These are phyloP conservation scores for Amphiprion percula DNA, from an alignment of 2,113 vertebrate genomes.

Conservation along the genomic window DNA sequence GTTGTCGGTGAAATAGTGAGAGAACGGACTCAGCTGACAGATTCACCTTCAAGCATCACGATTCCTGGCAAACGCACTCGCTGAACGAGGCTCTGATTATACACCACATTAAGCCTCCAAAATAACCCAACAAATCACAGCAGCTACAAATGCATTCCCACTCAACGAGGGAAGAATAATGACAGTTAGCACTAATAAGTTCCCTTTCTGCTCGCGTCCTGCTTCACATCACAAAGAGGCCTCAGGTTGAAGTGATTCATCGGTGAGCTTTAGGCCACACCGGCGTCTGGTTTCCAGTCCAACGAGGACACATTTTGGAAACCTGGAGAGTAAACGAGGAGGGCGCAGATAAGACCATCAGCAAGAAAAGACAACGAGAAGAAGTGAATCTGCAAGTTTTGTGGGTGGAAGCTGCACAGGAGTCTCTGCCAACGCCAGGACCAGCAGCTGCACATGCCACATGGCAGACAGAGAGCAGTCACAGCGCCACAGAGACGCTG, in stretches of 20 bases:
- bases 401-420: slow-evolving; percentile 12
- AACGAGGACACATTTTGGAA: slow-evolving; percentile 8
- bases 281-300: not conserved
- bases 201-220: slow-evolving; percentile 23
- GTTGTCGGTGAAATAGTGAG: slow-evolving; percentile 54
- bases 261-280: not conserved
- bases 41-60: slow-evolving; percentile 36
- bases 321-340: not conserved
- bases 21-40: not conserved
- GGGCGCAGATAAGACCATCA: not conserved
- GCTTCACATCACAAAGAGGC: slow-evolving; percentile 45
- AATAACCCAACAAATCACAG: slow-evolving; percentile 80
- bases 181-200: slow-evolving; percentile 62
- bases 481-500: slow-evolving; percentile 48
- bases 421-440: slow-evolving; percentile 41
- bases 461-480: slow-evolving; percentile 55
- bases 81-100: slow-evolving; percentile 75
- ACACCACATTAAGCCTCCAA: slow-evolving; percentile 75
- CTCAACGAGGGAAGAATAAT: slow-evolving; percentile 73
- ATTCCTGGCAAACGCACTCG: slow-evolving; percentile 71
- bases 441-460: slow-evolving; percentile 67
- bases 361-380: slow-evolving; percentile 10
- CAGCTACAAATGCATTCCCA: slow-evolving; percentile 63
- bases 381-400: slow-evolving; percentile 20
- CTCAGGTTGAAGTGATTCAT: not conserved